Conservation (phyloP, 2,888 invertebrate genomes). For the Drosophila pullipes region DNA sequence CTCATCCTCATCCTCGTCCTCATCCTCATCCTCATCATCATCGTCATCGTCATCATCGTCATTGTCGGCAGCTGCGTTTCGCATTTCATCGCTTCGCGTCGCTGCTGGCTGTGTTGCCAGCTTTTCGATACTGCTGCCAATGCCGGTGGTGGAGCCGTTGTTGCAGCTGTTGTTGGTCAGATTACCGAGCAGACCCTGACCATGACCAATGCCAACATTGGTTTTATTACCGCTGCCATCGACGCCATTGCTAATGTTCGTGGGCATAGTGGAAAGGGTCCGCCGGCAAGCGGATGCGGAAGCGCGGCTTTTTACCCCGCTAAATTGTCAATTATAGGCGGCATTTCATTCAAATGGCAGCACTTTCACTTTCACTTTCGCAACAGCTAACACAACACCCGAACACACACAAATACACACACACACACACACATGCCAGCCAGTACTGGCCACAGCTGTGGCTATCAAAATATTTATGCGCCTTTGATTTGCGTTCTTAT, state of each 20-base stretch:
- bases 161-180: conserved; percentile 23
- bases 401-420: conserved; percentile 12
- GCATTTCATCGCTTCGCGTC: conserved; percentile 40
- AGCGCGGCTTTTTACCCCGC: conserved; percentile 29
- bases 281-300: conserved; percentile 51
- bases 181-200: conserved; percentile 33
- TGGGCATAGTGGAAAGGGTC: conserved; percentile 66
- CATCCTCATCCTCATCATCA: conserved; percentile 43
- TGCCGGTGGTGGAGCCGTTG: conserved; percentile 39
- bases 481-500: conserved; percentile 25
- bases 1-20: conserved; percentile 46
- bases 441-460: conserved; percentile 17
- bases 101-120: conserved; percentile 33
- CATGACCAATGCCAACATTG: conserved; percentile 46
- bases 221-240: conserved; percentile 43
- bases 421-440: conserved; percentile 4
- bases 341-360: conserved; percentile 28
- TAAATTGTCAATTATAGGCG: conserved; percentile 43
- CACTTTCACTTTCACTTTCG: conserved; percentile 20
- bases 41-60: conserved; percentile 47
- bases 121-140: conserved; percentile 50
- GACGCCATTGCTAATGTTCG: conserved; percentile 56
- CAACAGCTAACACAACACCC: conserved; percentile 8
- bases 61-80: conserved; percentile 17
- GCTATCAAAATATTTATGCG: conserved; percentile 23